Conservation (phyloP, 2,113 vertebrate genomes). For the Elgaria multicarinata region DNA sequence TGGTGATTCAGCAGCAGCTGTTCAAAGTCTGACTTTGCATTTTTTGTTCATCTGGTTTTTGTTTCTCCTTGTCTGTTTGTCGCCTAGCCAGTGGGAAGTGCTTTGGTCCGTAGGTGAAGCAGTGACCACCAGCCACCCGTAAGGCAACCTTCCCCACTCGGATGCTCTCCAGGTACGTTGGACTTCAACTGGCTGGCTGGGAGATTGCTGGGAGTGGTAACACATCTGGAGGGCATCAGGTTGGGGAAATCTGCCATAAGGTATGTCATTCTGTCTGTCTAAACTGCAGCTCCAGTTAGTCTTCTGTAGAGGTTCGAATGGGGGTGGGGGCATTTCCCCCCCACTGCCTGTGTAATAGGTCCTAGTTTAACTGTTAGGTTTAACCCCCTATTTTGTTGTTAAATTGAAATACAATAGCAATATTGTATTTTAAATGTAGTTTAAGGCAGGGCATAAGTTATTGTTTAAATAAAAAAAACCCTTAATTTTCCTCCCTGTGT, state of each 20-base stretch:
- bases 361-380: slow-evolving; percentile 31
- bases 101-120: not conserved
- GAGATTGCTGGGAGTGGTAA: too few relatives aligned
- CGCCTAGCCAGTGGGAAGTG: not conserved
- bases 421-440: slow-evolving; percentile 29
- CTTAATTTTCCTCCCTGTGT: slow-evolving; percentile 51
- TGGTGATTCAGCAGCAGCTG: not conserved
- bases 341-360: not conserved
- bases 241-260: not conserved
- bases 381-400: not conserved
- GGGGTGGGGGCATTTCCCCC: not conserved
- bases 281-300: not conserved
- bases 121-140: not conserved
- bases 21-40: not conserved
- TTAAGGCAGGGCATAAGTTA: slow-evolving; percentile 67
- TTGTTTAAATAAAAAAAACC: slow-evolving; percentile 59
- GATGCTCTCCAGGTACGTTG: too few relatives aligned
- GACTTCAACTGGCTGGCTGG: too few relatives aligned
- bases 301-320: not conserved
- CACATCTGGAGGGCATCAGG: too few relatives aligned
- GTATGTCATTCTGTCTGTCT: not conserved
- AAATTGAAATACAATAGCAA: slow-evolving; percentile 17
- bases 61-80: not conserved
- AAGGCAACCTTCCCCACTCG: too few relatives aligned
- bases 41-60: not conserved